Conservation (phyloP, 2,797 vertebrate species). For the Chlorospingus semifuscus region DNA sequence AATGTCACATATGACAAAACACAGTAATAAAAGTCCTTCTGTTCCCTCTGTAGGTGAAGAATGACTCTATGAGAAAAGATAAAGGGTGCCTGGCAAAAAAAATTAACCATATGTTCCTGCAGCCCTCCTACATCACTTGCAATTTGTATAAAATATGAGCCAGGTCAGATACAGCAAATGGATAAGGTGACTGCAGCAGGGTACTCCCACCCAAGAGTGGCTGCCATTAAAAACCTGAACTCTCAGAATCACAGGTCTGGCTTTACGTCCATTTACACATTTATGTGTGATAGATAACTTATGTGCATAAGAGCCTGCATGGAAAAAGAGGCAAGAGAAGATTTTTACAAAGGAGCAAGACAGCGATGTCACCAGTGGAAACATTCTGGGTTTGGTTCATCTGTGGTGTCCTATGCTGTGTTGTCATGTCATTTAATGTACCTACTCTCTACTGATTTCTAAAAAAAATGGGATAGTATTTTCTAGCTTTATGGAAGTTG, state of each 20-base stretch:
- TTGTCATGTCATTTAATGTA: background rate
- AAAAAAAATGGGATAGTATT: background rate
- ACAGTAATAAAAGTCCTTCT: background rate
- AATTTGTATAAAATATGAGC: constrained; percentile 42
- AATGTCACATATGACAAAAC: background rate
- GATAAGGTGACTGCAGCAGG: background rate
- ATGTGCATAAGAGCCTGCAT: background rate
- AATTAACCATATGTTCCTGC: constrained; percentile 42
- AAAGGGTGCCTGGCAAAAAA: constrained; percentile 18
- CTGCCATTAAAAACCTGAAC: background rate
- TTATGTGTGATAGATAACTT: background rate
- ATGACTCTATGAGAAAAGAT: constrained; percentile 6
- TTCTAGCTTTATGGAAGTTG: background rate
- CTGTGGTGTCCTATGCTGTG: background rate
- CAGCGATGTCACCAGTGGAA: background rate
- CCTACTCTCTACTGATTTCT: background rate
- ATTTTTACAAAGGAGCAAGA: background rate
- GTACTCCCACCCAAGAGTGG: background rate
- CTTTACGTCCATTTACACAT: background rate
- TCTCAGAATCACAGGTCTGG: background rate
- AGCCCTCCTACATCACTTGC: background rate
- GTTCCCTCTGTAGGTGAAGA: constrained; percentile 22
- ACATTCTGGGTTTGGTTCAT: background rate
- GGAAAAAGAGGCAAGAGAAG: background rate
- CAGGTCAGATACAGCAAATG: background rate